phyloP scores from a whole-genome alignment of 2,888 invertebrate species.

The Thysanoteuthis rhombus region DNA sequence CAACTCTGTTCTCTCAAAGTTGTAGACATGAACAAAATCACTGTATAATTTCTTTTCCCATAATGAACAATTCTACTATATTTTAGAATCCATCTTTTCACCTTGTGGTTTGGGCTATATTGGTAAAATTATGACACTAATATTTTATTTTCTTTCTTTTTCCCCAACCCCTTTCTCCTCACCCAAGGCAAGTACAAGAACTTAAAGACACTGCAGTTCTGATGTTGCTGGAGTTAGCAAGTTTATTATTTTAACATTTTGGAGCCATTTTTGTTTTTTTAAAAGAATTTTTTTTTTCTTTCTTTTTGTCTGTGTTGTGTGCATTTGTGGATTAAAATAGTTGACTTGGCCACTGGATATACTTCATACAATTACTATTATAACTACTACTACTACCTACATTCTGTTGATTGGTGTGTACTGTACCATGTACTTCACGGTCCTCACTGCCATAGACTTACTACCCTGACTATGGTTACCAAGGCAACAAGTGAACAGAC shows the following conservation, averaged over 20 bases:
- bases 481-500: slow-evolving; percentile 23
- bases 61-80: too few relatives aligned
- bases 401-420: slow-evolving; percentile 12
- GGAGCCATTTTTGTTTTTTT: neutral
- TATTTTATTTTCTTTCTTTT: too few relatives aligned
- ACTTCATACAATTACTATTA: neutral
- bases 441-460: neutral
- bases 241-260: neutral
- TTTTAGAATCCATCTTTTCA: too few relatives aligned
- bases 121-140: too few relatives aligned
- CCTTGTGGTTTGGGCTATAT: too few relatives aligned
- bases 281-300: too few relatives aligned
- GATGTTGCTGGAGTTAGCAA: neutral
- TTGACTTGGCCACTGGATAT: neutral
- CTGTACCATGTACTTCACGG: neutral
- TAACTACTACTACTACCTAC: slow-evolving; percentile 1
- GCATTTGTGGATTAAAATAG: slow-evolving; percentile 12
- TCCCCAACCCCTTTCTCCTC: too few relatives aligned
- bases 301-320: neutral
- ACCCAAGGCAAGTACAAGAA: neutral
- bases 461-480: neutral
- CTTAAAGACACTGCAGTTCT: neutral
- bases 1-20: too few relatives aligned
- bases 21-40: too few relatives aligned
- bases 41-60: too few relatives aligned